Evolutionary conservation across 2,113 vertebrate genomes (phyloP), one percentile per base, ranked within the genome.

Genomic region (Mesoclemmys tuberculata): DNA sequence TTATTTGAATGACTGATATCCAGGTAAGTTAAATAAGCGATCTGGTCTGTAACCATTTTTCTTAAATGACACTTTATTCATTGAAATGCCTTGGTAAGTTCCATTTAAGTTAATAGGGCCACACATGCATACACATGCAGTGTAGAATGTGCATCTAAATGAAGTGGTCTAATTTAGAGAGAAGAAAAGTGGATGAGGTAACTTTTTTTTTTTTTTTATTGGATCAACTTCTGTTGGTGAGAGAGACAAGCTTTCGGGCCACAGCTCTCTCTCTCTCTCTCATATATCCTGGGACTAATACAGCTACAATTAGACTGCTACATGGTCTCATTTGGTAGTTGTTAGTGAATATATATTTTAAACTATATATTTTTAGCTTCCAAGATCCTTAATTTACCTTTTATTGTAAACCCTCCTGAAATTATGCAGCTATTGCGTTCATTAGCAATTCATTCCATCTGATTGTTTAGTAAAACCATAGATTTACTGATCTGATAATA

Each of bases 401-500:
- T 83, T 12, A 82, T 64, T 21, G n/a, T 48, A 48, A 93, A 46
- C 52, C 61, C 84, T 71, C 54, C 90, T 96, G 90, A 78, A 94
- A 93, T 26, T 0, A 10, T 89, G 78, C 82, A 92, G 84, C 44
- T 48, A 1, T 87, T 77, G 56, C 44, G 80, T 84, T 41, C 19
- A 87, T 89, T 94, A 96, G 80, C 94, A 94, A 94, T 97, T 97
- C 92, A 75, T 54, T 93, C 82, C 82, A 44, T 26, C 0, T 21
- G 93, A 94, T 96, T 56, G 80, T 10, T 41, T 95, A 90, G 46
- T 90, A 88, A 74, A 93, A 49, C 74, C 71, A 86, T 97, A 96
- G 93, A 90, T 85, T 93, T 89, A 74, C 90, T 96, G 56, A 96
- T 95, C 95, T 94, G 97, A 97, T 97, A 96, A 94, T 88, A 88